Evolutionary conservation across 2,888 invertebrate species (phyloP).

Genomic region (Brachyptera risi): DNA sequence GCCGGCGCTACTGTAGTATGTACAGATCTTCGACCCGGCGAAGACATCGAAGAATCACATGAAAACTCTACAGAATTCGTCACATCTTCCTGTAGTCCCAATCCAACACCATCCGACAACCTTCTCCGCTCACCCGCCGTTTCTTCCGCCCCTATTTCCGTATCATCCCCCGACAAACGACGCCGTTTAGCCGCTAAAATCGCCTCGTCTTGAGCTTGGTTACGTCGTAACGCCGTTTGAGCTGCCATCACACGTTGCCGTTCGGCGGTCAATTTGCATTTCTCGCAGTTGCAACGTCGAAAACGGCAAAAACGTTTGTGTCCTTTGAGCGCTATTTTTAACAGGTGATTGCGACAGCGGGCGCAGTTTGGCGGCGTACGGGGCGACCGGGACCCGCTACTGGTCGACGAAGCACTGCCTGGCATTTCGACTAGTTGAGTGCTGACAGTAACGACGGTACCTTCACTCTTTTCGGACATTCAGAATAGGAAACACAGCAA

Average conservation of each 20-base stretch:
- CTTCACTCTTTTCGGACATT: slow-evolving; percentile 6
- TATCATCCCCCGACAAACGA: not conserved
- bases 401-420: slow-evolving; percentile 12
- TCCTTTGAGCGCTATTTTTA: slow-evolving; percentile 82
- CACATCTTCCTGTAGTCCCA: not conserved
- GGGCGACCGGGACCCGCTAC: slow-evolving; percentile 39
- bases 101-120: too few species aligned
- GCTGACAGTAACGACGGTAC: not conserved
- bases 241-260: slow-evolving; percentile 85
- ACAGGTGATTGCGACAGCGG: slow-evolving; percentile 86
- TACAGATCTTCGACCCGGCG: not conserved
- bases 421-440: not conserved
- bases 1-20: not conserved
- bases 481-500: not conserved
- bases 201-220: slow-evolving; percentile 77
- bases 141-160: not conserved
- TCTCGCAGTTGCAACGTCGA: slow-evolving; percentile 78
- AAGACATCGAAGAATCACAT: slow-evolving; percentile 12
- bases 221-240: slow-evolving; percentile 78
- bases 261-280: slow-evolving; percentile 82
- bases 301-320: slow-evolving; percentile 90
- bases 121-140: not conserved
- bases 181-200: slow-evolving; percentile 10
- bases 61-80: slow-evolving; percentile 8
- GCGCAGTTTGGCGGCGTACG: slow-evolving; percentile 89